phyloP scores from a whole-genome alignment of 2,797 vertebrate genomes.

The Poliocrania exsul region DNA sequence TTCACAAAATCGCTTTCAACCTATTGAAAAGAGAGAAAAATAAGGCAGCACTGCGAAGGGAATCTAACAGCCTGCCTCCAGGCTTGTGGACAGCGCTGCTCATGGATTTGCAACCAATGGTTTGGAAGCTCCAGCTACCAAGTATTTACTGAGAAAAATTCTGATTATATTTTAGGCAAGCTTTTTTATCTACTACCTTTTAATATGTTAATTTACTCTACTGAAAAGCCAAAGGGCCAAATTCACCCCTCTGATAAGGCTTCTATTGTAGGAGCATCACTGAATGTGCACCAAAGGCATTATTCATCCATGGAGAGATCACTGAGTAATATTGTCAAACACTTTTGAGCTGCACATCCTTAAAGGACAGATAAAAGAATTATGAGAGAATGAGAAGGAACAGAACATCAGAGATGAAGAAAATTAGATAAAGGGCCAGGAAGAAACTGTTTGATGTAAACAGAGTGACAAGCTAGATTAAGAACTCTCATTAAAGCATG shows the following conservation, averaged over 20 bases:
- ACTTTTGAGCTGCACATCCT: constrained; percentile 11
- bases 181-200: constrained; percentile 55
- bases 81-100: constrained; percentile 20
- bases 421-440: constrained; percentile 53
- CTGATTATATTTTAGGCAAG: constrained; percentile 27
- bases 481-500: constrained; percentile 58
- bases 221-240: constrained; percentile 51
- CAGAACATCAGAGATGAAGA: constrained; percentile 49
- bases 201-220: constrained; percentile 57
- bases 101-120: not conserved
- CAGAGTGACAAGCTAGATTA: constrained; percentile 56
- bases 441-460: constrained; percentile 68
- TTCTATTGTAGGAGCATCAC: constrained; percentile 2
- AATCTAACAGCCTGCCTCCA: not conserved
- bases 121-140: not conserved
- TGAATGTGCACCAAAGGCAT: constrained; percentile 33
- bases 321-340: constrained; percentile 24
- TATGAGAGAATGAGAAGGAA: constrained; percentile 41
- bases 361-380: constrained; percentile 56
- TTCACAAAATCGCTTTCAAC: not conserved
- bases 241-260: constrained; percentile 41
- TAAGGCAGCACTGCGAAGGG: constrained; percentile 25
- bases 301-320: constrained; percentile 35
- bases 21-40: not conserved
- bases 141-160: constrained; percentile 44